Conservation (phyloP, 2,888 invertebrate genomes). For the Corythucha ciliata region DNA sequence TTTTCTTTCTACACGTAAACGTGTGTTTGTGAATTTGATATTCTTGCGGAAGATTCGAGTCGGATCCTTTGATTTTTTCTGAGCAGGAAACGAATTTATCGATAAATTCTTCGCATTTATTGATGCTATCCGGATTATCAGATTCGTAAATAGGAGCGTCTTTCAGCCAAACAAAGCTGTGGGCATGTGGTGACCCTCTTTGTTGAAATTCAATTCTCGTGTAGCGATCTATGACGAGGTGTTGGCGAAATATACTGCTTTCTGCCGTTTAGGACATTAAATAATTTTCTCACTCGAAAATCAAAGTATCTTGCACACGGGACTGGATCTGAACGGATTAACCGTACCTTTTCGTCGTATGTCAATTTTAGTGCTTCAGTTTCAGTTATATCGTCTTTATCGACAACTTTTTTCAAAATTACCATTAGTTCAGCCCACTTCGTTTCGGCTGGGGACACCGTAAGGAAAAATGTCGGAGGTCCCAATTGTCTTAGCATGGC, state of each 20-base stretch:
- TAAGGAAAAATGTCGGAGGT: slow-evolving; percentile 31
- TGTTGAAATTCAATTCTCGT: slow-evolving; percentile 37
- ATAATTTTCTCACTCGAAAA: slow-evolving; percentile 13
- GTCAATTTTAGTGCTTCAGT: slow-evolving; percentile 22
- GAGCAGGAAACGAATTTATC: slow-evolving; percentile 11
- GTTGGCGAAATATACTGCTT: neutral
- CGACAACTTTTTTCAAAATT: slow-evolving; percentile 14
- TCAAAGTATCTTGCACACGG: slow-evolving; percentile 32
- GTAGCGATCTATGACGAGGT: slow-evolving; percentile 27
- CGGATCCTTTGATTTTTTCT: neutral
- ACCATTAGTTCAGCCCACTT: slow-evolving; percentile 29
- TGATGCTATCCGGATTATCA: neutral
- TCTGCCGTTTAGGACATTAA: neutral
- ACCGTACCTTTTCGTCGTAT: slow-evolving; percentile 28
- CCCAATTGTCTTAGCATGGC: slow-evolving; percentile 33
- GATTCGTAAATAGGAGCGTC: slow-evolving; percentile 32
- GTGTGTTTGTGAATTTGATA: slow-evolving; percentile 4
- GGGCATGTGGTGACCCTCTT: slow-evolving; percentile 35
- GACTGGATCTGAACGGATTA: slow-evolving; percentile 34
- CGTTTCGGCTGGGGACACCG: slow-evolving; percentile 29
- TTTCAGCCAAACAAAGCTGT: slow-evolving; percentile 36
- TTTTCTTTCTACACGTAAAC: slow-evolving; percentile 1
- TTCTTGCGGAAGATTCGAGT: no score
- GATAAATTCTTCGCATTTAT: slow-evolving; percentile 1
- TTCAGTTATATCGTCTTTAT: slow-evolving; percentile 20